Evolutionary conservation across 2,888 invertebrate genomes (phyloP).

Genomic region (Melipona beecheii): DNA sequence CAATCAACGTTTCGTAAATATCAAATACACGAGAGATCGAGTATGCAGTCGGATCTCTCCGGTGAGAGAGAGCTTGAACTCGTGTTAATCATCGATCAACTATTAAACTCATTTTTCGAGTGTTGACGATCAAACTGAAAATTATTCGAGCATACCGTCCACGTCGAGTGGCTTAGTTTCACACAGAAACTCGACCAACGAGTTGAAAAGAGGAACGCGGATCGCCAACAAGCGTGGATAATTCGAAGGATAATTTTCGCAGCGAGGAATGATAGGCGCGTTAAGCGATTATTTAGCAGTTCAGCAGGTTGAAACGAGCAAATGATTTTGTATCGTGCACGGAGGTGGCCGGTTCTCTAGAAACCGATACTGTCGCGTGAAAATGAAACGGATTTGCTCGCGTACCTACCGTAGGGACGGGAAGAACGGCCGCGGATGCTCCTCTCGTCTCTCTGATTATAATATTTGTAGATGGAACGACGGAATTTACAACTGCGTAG

Average conservation of each 20-base stretch:
- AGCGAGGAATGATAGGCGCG: neutral
- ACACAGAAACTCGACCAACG: too few relatives aligned
- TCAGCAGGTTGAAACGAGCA: conserved; percentile 1
- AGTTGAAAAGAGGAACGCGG: too few relatives aligned
- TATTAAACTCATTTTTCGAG: too few relatives aligned
- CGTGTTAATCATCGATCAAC: too few relatives aligned
- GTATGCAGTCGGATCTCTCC: too few relatives aligned
- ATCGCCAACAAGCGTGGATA: neutral
- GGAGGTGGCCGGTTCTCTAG: neutral
- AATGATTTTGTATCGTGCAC: neutral
- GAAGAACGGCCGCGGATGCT: neutral
- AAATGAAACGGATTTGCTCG: neutral
- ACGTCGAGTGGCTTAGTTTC: too few relatives aligned
- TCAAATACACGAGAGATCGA: too few relatives aligned
- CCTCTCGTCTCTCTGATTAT: conserved; percentile 12
- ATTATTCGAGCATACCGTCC: too few relatives aligned
- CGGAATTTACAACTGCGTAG: conserved; percentile 18
- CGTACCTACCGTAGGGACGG: too few relatives aligned
- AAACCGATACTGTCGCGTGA: neutral
- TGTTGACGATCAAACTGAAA: too few relatives aligned
- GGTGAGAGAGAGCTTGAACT: too few relatives aligned
- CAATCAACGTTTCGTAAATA: too few relatives aligned
- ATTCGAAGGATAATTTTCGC: neutral
- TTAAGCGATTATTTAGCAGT: conserved; percentile 12
- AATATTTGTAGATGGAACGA: conserved; percentile 12